phyloP scores from a whole-genome alignment of 2,888 invertebrate genomes.

The Trachelus tabidus region DNA sequence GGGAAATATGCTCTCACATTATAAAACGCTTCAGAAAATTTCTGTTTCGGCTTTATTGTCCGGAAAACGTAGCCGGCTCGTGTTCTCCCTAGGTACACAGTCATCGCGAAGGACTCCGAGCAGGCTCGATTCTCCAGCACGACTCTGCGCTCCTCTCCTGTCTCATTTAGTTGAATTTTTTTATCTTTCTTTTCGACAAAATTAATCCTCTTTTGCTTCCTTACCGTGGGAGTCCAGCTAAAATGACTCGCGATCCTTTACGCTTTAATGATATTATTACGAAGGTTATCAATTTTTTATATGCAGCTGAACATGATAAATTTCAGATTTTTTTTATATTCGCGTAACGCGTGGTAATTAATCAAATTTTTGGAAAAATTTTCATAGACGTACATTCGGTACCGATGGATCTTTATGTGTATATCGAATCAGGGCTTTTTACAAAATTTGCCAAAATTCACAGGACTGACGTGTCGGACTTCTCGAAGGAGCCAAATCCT shows the following conservation, averaged over 20 bases:
- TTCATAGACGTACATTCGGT: no score
- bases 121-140: neutral
- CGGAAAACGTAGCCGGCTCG: slow-evolving; percentile 32
- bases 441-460: neutral
- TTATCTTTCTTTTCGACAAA: neutral
- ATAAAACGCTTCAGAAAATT: slow-evolving; percentile 45
- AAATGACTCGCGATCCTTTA: neutral
- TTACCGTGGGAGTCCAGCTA: neutral
- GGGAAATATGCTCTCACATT: slow-evolving; percentile 45
- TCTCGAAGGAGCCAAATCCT: neutral
- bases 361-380: neutral
- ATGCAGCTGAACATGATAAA: neutral
- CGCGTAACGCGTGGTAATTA: neutral
- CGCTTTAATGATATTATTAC: no score
- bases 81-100: neutral
- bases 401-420: neutral
- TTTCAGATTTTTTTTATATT: neutral
- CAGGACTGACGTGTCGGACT: neutral
- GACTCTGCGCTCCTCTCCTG: neutral
- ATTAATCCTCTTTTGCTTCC: neutral
- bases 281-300: neutral
- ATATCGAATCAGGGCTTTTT: neutral
- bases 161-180: neutral
- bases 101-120: neutral
- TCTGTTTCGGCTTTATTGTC: slow-evolving; percentile 44